Evolutionary conservation across 2,888 invertebrate genomes (phyloP).

Genomic region (Sylvicola fuscatus): DNA sequence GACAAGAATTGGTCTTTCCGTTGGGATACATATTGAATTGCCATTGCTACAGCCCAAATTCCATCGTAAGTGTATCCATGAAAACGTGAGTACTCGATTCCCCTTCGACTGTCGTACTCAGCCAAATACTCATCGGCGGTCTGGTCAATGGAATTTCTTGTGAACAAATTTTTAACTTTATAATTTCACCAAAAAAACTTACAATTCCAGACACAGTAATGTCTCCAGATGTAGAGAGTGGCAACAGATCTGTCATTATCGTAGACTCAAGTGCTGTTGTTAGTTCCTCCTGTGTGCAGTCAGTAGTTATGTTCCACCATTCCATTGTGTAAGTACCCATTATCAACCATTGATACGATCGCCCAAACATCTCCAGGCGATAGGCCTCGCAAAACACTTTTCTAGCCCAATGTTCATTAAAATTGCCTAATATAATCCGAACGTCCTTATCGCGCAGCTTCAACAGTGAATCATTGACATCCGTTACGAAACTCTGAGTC

Average conservation of each 20-base stretch:
- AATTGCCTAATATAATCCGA: conserved; percentile 87
- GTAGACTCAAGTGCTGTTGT: conserved; percentile 67
- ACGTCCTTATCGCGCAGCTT: conserved; percentile 82
- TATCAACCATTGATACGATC: conserved; percentile 88
- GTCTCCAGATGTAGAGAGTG: conserved; percentile 68
- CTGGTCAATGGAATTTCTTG: conserved; percentile 26
- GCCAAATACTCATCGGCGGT: conserved; percentile 73
- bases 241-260: conserved; percentile 71
- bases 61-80: conserved; percentile 97
- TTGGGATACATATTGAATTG: conserved; percentile 76
- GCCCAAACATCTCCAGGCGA: conserved; percentile 70
- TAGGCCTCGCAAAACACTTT: conserved; percentile 76
- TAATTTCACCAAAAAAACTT: conserved; percentile 22
- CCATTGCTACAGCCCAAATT: conserved; percentile 93
- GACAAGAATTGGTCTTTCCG: conserved; percentile 58
- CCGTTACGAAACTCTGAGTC: conserved; percentile 81
- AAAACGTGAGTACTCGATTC: conserved; percentile 73
- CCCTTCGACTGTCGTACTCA: conserved; percentile 65
- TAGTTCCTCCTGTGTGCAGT: conserved; percentile 53
- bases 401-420: conserved; percentile 85
- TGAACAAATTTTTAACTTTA: background rate
- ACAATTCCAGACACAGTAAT: conserved; percentile 80
- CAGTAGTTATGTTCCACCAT: conserved; percentile 50
- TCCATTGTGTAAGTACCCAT: conserved; percentile 65
- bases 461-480: conserved; percentile 55